Evolutionary conservation across 2,888 invertebrate genomes (phyloP), one percentile per base, ranked within the genome.

Genomic region (Anthophora plumipes): DNA sequence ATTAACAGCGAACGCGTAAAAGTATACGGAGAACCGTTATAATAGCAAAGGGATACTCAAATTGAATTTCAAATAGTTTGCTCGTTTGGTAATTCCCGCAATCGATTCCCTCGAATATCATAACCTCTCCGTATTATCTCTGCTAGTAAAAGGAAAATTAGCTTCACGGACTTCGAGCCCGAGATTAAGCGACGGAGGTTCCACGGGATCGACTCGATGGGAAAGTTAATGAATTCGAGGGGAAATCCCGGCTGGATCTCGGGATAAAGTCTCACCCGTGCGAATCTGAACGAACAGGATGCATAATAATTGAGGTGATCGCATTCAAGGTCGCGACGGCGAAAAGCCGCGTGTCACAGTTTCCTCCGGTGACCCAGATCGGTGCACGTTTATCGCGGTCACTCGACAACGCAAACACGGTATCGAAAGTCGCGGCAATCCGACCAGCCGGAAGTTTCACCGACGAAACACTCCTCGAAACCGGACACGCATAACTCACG

Each of bases 281-380:
- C n/a, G 75, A 39, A 14, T 37, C 22, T 41, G 25, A 57, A 64
- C 46, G 25, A 22, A 50, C 39, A 6, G 66, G 55, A 31, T 70
- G 61, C 54, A 59, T 74, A 78, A 59, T 74, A 78, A 80, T 74
- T 66, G 69, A 39, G 37, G 50, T 52, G 77, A 50, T 81, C 55
- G 60, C 22, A 76, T 80, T 87, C 77, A 87, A 87, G 83, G 87
- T 72, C 74, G 59, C 48, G 11, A 73, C 20, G 64, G 61, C 63
- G 70, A 39, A 74, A 52, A 64, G 63, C 41, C 71, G 66, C 68
- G 64, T 76, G 77, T 54, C 63, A 78, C 83, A 70, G 69, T 78
- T 85, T 77, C 83, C 80, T 77, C 50, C 52, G 64, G 25, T 85
- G 85, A 87, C 86, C 85, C 77, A 86, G 48, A 87, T 86, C 63